Evolutionary conservation across 2,797 vertebrate species (phyloP), one percentile per base, ranked within the genome.

Genomic region (Gallinago nigripennis): DNA sequence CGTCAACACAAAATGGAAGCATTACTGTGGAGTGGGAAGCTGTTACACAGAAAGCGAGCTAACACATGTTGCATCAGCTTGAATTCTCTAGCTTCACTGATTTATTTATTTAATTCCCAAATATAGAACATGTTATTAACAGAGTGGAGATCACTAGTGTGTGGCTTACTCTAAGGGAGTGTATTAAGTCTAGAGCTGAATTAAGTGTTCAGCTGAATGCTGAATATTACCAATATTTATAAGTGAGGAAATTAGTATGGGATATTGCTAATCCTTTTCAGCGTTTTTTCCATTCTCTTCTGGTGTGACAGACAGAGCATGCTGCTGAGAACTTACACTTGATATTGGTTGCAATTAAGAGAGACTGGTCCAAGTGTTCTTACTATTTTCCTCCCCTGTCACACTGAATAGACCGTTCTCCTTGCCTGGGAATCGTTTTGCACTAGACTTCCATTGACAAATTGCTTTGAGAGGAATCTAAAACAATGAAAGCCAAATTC

Each of bases 21-120:
- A 60, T 80, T 90, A 30, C 39, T 90, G 63, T 80, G 75, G n/a
- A 90, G 86, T 92, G 63, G 58, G 82, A 90, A 93, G 83, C 54
- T 95, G 82, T 94, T 82, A 79, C n/a, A 94, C 41, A 85, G 79
- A 83, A 91, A 92, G 37, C 16, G 24, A 83, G 31, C 35, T 82
- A 57, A 66, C 77, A 60, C 53, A 51, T 79, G 57, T 92, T 94
- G 51, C 80, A 88, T 94, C 64, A 80, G 35, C 92, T 86, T 84
- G 64, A 90, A 72, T 86, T 82, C 31, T 73, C 80, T 82, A 68
- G 50, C 30, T 82, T 88, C 18, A 8, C 24, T 56, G 51, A 2
- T 48, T 69, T 70, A 45, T 68, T 58, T 69, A 18, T 39, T 76
- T 41, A 2, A 43, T 79, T 91, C 90, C 70, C 56, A 80, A n/a